Evolutionary conservation across 2,888 invertebrate species (phyloP), one percentile per base, ranked within the genome.

Genomic region (Diplazon laetatorius): DNA sequence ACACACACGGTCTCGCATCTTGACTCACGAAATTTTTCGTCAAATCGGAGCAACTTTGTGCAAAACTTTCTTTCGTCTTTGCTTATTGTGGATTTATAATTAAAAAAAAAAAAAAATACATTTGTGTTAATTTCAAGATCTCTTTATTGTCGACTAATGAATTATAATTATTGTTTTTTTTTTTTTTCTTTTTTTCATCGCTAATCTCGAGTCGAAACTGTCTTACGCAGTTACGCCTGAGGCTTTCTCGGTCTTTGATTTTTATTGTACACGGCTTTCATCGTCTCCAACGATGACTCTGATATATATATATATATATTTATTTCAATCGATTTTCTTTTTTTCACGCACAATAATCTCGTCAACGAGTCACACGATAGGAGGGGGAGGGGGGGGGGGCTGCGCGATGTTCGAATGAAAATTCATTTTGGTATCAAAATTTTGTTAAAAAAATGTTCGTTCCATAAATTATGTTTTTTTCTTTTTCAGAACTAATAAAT

Each of bases 61-160:
- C 70, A 42, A 75, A 75, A 78, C 75, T 75, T 75, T 78, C 75
- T 75, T 75, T 78, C 70, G 78, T 75, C 70, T 66, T 42, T 16
- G 50, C 55, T 62, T 57, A 30, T 20, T 37, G 37, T 6, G 4
- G 30, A 37, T n/a, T n/a, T n/a, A 73, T 25, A 9, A 55, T 8
- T 14, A 30, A 14, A 55, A 5, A 25, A 14, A 48, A 20, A 52
- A 25, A 35, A 42, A 55, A 60, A 35, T 50, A 73, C 57, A 59
- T 30, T 62, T 59, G n/a, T 30, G 20, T 44, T 52, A 35, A 10
- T 46, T 16, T 50, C 59, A 22, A 65, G 55, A 63, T 14, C 14
- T 16, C 44, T 63, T 44, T 48, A 62, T 69, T 39, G 20, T 35
- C 42, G n/a, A 50, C 35, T 60, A 50, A 39, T 18, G 35, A 52